phyloP scores from a whole-genome alignment of 1,140 invertebrate genomes.

The Conopomorpha cramerella region DNA sequence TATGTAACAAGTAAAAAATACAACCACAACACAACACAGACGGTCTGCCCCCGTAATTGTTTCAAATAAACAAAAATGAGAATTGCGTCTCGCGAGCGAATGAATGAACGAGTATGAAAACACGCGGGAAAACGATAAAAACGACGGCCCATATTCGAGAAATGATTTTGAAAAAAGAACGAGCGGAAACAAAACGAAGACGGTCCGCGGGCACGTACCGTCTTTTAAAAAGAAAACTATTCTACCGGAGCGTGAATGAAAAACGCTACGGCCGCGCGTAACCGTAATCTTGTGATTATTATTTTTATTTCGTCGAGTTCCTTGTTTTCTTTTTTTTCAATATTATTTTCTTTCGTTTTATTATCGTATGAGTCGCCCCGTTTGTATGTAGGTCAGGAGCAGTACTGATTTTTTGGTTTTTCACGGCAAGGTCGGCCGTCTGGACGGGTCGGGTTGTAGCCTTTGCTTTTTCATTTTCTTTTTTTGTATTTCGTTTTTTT shows the following conservation, averaged over 20 bases:
- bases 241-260: slow-evolving; percentile 49
- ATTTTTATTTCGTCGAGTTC: slow-evolving; percentile 44
- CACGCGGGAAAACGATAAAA: slow-evolving; percentile 50
- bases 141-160: slow-evolving; percentile 54
- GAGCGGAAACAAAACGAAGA: slow-evolving; percentile 16
- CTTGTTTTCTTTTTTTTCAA: slow-evolving; percentile 22
- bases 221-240: slow-evolving; percentile 54
- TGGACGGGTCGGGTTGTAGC: too few relatives aligned
- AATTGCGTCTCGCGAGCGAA: slow-evolving; percentile 14
- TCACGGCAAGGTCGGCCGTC: slow-evolving; percentile 33
- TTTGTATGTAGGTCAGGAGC: slow-evolving; percentile 52
- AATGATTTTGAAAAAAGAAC: slow-evolving; percentile 51
- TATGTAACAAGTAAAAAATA: slow-evolving; percentile 27
- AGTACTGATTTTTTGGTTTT: slow-evolving; percentile 36
- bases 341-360: slow-evolving; percentile 45
- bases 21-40: slow-evolving; percentile 18
- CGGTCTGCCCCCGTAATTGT: slow-evolving; percentile 30
- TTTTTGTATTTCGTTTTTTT: too few relatives aligned
- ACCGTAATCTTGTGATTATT: slow-evolving; percentile 52
- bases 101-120: slow-evolving; percentile 30
- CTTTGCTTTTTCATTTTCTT: too few relatives aligned
- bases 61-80: slow-evolving; percentile 29
- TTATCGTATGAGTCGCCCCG: slow-evolving; percentile 21
- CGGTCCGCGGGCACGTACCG: slow-evolving; percentile 43
- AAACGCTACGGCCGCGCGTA: slow-evolving; percentile 32